phyloP scores from a whole-genome alignment of 2,888 invertebrate genomes.

The Glyphotaelius pellucidus region DNA sequence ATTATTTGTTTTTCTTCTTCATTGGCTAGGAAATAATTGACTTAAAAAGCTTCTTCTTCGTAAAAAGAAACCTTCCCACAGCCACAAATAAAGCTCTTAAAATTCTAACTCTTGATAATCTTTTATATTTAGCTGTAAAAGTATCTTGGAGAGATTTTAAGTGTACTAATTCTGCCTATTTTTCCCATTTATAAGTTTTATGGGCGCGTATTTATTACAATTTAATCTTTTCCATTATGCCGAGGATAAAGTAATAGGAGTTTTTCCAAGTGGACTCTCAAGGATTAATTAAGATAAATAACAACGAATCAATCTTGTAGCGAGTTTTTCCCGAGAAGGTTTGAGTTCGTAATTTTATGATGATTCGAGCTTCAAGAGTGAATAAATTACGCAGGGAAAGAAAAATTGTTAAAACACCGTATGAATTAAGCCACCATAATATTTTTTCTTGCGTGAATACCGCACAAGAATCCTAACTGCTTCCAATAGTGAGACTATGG shows the following conservation, averaged over 20 bases:
- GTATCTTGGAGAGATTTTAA: background rate
- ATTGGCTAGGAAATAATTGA: background rate
- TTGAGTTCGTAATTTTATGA: background rate
- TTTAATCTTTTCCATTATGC: background rate
- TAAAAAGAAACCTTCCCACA: background rate
- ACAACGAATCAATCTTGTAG: background rate
- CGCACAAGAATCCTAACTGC: too few species aligned
- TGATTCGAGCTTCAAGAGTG: background rate
- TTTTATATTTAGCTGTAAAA: background rate
- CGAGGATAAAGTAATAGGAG: background rate
- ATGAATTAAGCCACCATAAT: background rate
- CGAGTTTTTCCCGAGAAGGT: background rate
- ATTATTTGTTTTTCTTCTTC: background rate
- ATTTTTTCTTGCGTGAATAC: too few species aligned
- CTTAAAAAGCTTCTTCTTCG: background rate
- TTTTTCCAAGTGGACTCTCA: background rate
- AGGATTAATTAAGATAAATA: background rate
- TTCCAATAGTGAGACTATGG: too few species aligned
- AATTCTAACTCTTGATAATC: background rate
- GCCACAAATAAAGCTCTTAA: constrained; percentile 2
- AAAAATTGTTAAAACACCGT: background rate
- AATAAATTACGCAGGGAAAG: background rate
- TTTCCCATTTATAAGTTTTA: background rate
- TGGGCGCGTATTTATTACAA: background rate
- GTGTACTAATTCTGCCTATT: background rate